A percentile compares a stretch with the other conserved stretches of the same genome.
These are phyloP conservation scores for Dicycla oo DNA, from an alignment of 2,888 invertebrate species.

Conservation along the genomic window DNA sequence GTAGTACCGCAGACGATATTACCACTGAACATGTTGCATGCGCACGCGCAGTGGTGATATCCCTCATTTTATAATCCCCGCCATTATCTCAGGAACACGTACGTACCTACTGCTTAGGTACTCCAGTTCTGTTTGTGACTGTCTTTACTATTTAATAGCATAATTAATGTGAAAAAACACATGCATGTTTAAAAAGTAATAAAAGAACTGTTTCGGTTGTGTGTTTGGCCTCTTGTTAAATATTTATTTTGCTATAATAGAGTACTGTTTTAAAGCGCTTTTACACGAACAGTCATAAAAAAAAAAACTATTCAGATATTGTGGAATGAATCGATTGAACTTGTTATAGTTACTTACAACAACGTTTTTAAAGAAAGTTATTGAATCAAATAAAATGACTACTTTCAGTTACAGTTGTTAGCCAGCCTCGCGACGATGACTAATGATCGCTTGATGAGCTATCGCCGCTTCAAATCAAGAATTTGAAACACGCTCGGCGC, in stretches of 20 bases:
- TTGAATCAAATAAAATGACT: not conserved
- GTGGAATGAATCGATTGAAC: not conserved
- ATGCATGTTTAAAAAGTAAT: not conserved
- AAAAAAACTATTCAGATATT: constrained; percentile 2
- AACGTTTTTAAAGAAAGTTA: not conserved
- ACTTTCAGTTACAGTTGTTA: not conserved
- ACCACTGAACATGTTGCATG: not conserved
- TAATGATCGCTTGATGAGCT: not conserved
- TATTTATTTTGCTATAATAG: not conserved
- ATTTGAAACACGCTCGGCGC: not conserved
- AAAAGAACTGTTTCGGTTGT: not conserved
- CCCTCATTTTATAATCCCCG: not conserved
- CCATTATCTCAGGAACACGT: not conserved
- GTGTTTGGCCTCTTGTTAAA: constrained; percentile 17
- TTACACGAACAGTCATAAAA: not conserved
- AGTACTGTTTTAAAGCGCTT: constrained; percentile 5
- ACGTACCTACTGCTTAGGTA: not conserved
- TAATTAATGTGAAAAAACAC: constrained; percentile 1
- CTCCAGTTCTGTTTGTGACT: not conserved
- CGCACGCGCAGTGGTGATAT: no score
- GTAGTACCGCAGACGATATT: not conserved
- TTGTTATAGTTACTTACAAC: not conserved
- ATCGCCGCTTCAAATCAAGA: constrained; percentile 14
- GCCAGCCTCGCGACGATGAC: not conserved
- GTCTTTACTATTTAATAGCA: not conserved